Conservation (phyloP, 53 echinoderm and acorn worm species). For the Luidia sarsii region DNA sequence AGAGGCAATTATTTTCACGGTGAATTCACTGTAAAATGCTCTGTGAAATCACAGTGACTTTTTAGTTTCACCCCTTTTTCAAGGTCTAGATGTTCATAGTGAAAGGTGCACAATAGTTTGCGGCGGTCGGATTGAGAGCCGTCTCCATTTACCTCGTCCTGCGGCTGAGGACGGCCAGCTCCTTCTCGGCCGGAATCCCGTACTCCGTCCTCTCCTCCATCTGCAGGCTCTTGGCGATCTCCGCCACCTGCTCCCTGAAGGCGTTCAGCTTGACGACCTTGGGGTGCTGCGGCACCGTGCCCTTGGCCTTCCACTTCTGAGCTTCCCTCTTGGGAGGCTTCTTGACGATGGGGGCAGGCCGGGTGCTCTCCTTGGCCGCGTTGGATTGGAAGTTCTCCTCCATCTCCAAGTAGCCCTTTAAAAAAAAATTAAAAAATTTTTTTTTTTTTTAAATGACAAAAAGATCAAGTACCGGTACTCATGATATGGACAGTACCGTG, state of each 20-base stretch:
- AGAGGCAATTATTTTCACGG: no score
- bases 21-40: no score
- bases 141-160: slow-evolving; percentile 67
- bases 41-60: no score
- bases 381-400: slow-evolving; percentile 79
- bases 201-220: slow-evolving; percentile 79
- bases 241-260: slow-evolving; percentile 65
- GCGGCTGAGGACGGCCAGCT: slow-evolving; percentile 66
- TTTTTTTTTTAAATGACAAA: not conserved
- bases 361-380: slow-evolving; percentile 80
- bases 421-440: slow-evolving; percentile 2
- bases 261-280: slow-evolving; percentile 21
- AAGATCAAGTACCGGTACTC: no score
- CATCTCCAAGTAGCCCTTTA: slow-evolving; percentile 83
- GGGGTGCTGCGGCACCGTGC: slow-evolving; percentile 49
- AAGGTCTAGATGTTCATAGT: no score
- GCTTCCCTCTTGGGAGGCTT: slow-evolving; percentile 54
- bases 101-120: no score
- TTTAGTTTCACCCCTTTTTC: no score
- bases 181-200: slow-evolving; percentile 89
- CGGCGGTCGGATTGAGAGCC: no score
- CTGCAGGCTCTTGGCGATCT: slow-evolving; percentile 80
- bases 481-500: no score
- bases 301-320: slow-evolving; percentile 64
- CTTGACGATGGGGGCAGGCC: slow-evolving; percentile 71